Evolutionary conservation across 2,113 vertebrate genomes (phyloP).

Genomic region (Dromiciops gliroides): DNA sequence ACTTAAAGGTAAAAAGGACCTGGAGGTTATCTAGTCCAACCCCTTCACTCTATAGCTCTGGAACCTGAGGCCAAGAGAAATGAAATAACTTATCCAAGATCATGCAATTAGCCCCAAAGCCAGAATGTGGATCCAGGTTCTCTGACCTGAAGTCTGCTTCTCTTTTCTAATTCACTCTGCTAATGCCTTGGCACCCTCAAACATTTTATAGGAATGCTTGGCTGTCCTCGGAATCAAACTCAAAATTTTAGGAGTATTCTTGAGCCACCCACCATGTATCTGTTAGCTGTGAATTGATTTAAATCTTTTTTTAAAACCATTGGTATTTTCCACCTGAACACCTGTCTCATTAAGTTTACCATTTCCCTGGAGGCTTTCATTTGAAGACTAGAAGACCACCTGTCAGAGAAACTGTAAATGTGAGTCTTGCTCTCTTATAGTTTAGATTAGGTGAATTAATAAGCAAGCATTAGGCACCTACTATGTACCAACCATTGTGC

Average conservation of each 20-base stretch:
- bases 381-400: background rate
- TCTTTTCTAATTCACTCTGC: background rate
- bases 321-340: background rate
- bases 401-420: background rate
- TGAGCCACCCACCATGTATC: background rate
- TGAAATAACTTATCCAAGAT: background rate
- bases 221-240: background rate
- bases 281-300: background rate
- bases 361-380: background rate
- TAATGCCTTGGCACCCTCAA: background rate
- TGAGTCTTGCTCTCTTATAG: background rate
- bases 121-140: background rate
- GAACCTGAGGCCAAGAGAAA: background rate
- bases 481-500: background rate
- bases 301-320: background rate
- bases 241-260: background rate
- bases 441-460: background rate
- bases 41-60: background rate
- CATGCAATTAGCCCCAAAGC: background rate
- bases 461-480: background rate
- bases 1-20: background rate
- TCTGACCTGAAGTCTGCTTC: background rate
- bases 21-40: background rate
- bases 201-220: background rate
- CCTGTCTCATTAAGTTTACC: background rate